Percentiles rank a stretch among this genome's conserved stretches.
These are phyloP conservation scores for Hyposoter didymator DNA, from an alignment of 2,888 invertebrate genomes.

Conservation along the genomic window DNA sequence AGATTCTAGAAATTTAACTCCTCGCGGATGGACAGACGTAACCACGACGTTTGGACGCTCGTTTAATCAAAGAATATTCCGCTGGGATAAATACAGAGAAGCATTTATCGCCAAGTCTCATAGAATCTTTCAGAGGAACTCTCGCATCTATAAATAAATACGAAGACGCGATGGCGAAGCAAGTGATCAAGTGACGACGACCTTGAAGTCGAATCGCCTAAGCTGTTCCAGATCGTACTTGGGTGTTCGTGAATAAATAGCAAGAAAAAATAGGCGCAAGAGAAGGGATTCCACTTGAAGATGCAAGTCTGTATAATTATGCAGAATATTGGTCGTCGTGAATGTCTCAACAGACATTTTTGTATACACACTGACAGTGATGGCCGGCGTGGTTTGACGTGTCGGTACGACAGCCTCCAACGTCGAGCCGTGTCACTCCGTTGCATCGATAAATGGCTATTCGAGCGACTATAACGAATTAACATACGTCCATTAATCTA, in stretches of 20 bases:
- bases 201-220: slow-evolving; percentile 63
- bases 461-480: slow-evolving; percentile 2
- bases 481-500: slow-evolving; percentile 14
- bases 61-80: slow-evolving; percentile 30
- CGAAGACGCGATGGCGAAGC: slow-evolving; percentile 29
- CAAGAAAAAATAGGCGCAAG: slow-evolving; percentile 1
- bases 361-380: neutral
- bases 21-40: neutral
- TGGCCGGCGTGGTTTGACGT: neutral
- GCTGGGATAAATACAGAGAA: slow-evolving; percentile 24
- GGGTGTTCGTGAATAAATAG: slow-evolving; percentile 40
- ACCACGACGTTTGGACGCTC: slow-evolving; percentile 48
- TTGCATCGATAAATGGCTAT: slow-evolving; percentile 2
- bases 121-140: slow-evolving; percentile 46
- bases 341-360: slow-evolving; percentile 10
- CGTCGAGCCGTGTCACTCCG: neutral
- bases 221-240: slow-evolving; percentile 54
- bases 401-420: neutral
- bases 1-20: slow-evolving; percentile 24
- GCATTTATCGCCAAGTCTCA: slow-evolving; percentile 43
- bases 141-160: slow-evolving; percentile 69
- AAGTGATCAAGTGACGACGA: slow-evolving; percentile 49
- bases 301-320: slow-evolving; percentile 41
- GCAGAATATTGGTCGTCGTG: slow-evolving; percentile 31
- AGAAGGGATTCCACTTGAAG: neutral